Evolutionary conservation across 2,888 invertebrate species (phyloP), one percentile per base, ranked within the genome.

Genomic region (Cerastis leucographa): DNA sequence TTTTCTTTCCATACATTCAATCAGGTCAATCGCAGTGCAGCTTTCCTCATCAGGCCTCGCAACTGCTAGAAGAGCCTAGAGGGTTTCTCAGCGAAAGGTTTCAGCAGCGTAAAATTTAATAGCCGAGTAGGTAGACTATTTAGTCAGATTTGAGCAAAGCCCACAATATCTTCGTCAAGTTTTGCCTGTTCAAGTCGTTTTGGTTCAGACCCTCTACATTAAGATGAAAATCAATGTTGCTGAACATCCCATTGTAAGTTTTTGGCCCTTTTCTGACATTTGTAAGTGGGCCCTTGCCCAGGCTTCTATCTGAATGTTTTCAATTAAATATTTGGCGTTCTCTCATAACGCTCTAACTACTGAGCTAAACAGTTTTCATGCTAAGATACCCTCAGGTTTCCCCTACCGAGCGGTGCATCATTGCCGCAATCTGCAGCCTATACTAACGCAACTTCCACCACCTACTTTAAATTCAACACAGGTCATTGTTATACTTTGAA

Each of bases 381-480:
- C 7, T 29, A 7, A 29, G 8, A 14, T 29, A 29, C 56, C 56
- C 29, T 54, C 29, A 17, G 14, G 25, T 17, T 17, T 59, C 8
- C 8, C 12, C 19, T 62, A n/a, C 40, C 62, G 14, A 62, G 54
- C 1, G 12, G 35, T 22, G 22, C 35, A 44, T 35, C 19, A 9
- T 25, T 11, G 12, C 3, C 2, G 17, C 59, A n/a, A 46, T 17
- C n/a, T 42, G 29, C 61, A 62, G 29, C 25, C 61, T 19, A 35
- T 35, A 35, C 35, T 51, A 25, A 40, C 29, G 19, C 25, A 42
- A 12, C 51, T 44, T 67, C 11, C 68, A 70, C 54, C 64, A 7
- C 8, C 19, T 19, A 65, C 62, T 51, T 42, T 25, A 8, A 66
- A 69, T 67, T n/a, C 40, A 59, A 71, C 42, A 72, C 54, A 22